phyloP scores from a whole-genome alignment of 2,797 vertebrate species.

The Aphelocoma californica region DNA sequence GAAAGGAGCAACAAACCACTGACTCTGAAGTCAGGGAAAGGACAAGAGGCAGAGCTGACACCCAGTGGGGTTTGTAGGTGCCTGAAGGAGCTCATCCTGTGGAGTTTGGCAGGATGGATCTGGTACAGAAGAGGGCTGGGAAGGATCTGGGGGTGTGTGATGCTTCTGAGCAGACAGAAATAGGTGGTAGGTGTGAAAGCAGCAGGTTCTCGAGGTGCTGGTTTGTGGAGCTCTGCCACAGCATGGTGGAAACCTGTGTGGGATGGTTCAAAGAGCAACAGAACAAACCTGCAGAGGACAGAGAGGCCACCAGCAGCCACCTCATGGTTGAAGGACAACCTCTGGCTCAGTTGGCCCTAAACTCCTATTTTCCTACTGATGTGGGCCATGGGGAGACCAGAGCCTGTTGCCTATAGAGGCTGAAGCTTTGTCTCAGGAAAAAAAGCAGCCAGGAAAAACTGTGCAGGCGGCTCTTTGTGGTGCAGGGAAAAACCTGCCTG shows the following conservation, averaged over 20 bases:
- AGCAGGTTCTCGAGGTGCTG: not conserved
- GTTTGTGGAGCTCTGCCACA: not conserved
- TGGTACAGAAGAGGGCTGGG: not conserved
- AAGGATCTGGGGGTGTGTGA: not conserved
- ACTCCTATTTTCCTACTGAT: not conserved
- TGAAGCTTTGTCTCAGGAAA: not conserved
- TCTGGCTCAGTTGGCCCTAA: not conserved
- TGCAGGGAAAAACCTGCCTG: not conserved
- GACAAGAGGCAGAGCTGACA: not conserved
- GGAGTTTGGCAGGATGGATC: not conserved
- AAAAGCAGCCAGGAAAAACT: not conserved
- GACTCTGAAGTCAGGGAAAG: not conserved
- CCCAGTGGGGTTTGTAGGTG: not conserved
- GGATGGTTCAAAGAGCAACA: not conserved
- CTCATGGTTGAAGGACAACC: not conserved
- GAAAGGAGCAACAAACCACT: not conserved
- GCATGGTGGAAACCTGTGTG: fast-evolving
- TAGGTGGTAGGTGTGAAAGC: not conserved
- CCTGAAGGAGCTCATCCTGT: not conserved
- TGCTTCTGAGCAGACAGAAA: not conserved
- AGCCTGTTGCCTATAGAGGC: not conserved
- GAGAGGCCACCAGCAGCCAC: not conserved
- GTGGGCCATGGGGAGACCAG: not conserved
- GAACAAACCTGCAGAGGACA: not conserved
- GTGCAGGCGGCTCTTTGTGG: not conserved